Evolutionary conservation across 2,888 invertebrate species (phyloP), one percentile per base, ranked within the genome.

Genomic region (Leucania comma): DNA sequence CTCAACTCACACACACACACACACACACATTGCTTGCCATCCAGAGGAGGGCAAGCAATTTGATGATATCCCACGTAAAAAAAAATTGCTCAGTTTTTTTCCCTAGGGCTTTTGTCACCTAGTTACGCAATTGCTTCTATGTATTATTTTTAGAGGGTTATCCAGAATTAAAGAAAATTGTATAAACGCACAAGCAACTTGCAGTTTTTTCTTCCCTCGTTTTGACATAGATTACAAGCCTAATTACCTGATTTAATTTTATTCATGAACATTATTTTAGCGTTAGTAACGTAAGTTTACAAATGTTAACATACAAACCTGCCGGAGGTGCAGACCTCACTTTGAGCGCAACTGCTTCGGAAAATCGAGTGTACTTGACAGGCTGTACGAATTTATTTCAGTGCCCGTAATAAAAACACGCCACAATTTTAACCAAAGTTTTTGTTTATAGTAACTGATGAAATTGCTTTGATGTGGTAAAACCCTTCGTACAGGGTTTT

Each of bases 321-420:
- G 24, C 26, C 22, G 20, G 46, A 42, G 32, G 26, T 54, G 46
- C 42, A 42, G 17, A 42, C 50, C 32, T 51, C 26, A 57, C 53
- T 53, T 61, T 56, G 12, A 54, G 48, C 54, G 32, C 62, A 57
- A 32, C 48, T 61, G 46, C 56, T 32, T 24, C 12, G 56, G 66
- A 80, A 80, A 69, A 69, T 17, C 53, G 51, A 63, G 53, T 66
- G 60, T 48, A 50, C 6, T 42, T 46, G 66, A 70, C 63, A 75
- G 59, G 59, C 29, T 63, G 48, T 58, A 56, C 20, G 32, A 59
- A 60, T 66, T 64, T 75, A 75, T 62, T 51, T 32, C 29, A 22
- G 61, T 63, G 62, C 48, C 51, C 50, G 32, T 26, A 32, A 10
- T 17, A 38, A 68, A 74, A 79, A 59, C 22, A 12, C 46, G 46